Evolutionary conservation across 1,140 invertebrate genomes (phyloP).

Genomic region (Arion vulgaris): DNA sequence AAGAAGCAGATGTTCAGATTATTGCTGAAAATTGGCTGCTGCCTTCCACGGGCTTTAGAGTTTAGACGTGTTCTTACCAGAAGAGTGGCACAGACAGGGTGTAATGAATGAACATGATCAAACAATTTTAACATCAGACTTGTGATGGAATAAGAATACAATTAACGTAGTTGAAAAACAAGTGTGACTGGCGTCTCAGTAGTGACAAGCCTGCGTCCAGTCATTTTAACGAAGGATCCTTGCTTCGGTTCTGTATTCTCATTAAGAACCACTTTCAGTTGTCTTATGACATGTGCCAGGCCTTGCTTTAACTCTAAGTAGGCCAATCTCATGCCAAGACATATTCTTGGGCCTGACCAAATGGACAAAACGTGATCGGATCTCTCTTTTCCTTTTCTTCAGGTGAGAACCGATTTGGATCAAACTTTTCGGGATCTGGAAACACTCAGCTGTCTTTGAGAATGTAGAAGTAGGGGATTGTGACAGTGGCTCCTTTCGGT

Average conservation of each 20-base stretch:
- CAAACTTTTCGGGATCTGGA: conserved; percentile 30
- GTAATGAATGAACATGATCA: no score
- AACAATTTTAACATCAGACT: no score
- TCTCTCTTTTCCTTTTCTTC: conserved; percentile 53
- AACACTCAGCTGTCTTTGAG: not conserved
- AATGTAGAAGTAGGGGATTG: not conserved
- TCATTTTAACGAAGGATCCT: not conserved
- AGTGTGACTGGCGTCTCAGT: not conserved
- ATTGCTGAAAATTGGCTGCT: no score
- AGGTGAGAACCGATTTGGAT: conserved; percentile 49
- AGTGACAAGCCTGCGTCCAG: not conserved
- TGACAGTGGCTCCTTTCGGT: not conserved
- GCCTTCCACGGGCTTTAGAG: no score
- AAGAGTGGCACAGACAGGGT: no score
- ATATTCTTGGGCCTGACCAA: conserved; percentile 13
- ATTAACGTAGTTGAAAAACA: not conserved
- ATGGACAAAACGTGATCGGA: conserved; percentile 3
- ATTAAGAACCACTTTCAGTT: conserved; percentile 8
- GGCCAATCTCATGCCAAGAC: conserved; percentile 18
- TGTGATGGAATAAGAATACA: no score
- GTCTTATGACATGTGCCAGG: conserved; percentile 2
- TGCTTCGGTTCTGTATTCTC: conserved; percentile 21
- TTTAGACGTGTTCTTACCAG: no score
- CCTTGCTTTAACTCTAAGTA: conserved; percentile 5
- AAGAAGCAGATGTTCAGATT: no score